phyloP scores from a whole-genome alignment of 53 echinoderm and acorn worm genomes.

The Paracentrotus lividus region DNA sequence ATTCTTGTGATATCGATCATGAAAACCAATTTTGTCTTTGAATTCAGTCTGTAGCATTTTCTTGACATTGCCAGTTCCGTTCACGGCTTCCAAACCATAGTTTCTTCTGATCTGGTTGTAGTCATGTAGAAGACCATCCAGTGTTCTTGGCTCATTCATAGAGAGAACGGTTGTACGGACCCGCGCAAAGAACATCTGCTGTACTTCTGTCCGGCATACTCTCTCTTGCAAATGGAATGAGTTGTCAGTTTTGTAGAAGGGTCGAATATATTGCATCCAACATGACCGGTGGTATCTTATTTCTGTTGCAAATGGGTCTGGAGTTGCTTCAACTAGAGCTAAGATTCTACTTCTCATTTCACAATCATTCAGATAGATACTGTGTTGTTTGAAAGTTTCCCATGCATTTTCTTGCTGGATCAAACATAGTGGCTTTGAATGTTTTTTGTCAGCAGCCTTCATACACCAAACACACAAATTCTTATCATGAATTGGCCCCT shows the following conservation, averaged over 20 bases:
- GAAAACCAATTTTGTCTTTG: not conserved
- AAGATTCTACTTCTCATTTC: slow-evolving; percentile 3
- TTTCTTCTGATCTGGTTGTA: slow-evolving; percentile 25
- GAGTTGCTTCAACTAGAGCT: slow-evolving; percentile 2
- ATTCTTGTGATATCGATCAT: slow-evolving; percentile 1
- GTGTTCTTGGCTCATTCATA: slow-evolving; percentile 33
- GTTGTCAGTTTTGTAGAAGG: no score
- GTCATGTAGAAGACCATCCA: not conserved
- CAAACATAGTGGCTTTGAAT: not conserved
- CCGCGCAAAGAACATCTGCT: not conserved
- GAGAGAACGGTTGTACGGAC: not conserved
- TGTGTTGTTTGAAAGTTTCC: slow-evolving; percentile 8
- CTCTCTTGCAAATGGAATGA: not conserved
- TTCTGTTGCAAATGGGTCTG: slow-evolving; percentile 25
- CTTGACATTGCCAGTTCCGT: not conserved
- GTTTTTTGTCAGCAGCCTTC: not conserved
- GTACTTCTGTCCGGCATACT: not conserved
- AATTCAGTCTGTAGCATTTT: slow-evolving; percentile 25
- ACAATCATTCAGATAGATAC: not conserved
- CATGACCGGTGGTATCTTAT: slow-evolving; percentile 8
- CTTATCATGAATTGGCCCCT: slow-evolving; percentile 9
- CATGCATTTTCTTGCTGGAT: slow-evolving; percentile 6
- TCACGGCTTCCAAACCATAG: not conserved
- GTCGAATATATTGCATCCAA: not conserved
- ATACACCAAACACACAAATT: slow-evolving; percentile 23